phyloP scores from a whole-genome alignment of 2,113 vertebrate species.

The Azemiops feae region DNA sequence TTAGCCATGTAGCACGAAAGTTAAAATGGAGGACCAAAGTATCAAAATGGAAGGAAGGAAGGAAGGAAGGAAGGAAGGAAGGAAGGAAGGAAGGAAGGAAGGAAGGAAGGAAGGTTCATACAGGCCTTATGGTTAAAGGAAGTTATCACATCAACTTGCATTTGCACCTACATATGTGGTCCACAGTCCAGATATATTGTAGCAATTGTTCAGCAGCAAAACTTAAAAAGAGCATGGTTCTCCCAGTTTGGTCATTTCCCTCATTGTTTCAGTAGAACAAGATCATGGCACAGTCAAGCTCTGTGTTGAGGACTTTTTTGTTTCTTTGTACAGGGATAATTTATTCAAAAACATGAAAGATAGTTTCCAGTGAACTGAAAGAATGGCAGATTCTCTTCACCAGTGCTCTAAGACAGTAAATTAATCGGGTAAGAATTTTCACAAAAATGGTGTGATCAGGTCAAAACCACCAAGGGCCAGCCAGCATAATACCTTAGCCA shows the following conservation, averaged over 20 bases:
- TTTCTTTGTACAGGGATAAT: background rate
- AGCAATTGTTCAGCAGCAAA: background rate
- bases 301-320: background rate
- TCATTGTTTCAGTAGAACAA: background rate
- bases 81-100: background rate
- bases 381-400: background rate
- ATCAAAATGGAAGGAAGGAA: background rate
- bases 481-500: background rate
- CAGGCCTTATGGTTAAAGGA: background rate
- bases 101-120: too few species aligned
- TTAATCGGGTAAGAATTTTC: background rate
- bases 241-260: background rate
- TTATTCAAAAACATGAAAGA: background rate
- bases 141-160: background rate
- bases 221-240: background rate
- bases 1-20: too few species aligned
- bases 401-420: background rate
- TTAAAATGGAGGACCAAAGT: too few species aligned
- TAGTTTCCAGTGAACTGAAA: background rate
- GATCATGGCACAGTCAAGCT: background rate
- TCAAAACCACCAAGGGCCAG: background rate
- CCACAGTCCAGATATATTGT: background rate
- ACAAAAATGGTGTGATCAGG: background rate
- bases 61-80: too few species aligned
- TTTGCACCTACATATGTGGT: background rate